Conservation (phyloP, 2,888 invertebrate genomes). For the Apomyelois bistriatella region DNA sequence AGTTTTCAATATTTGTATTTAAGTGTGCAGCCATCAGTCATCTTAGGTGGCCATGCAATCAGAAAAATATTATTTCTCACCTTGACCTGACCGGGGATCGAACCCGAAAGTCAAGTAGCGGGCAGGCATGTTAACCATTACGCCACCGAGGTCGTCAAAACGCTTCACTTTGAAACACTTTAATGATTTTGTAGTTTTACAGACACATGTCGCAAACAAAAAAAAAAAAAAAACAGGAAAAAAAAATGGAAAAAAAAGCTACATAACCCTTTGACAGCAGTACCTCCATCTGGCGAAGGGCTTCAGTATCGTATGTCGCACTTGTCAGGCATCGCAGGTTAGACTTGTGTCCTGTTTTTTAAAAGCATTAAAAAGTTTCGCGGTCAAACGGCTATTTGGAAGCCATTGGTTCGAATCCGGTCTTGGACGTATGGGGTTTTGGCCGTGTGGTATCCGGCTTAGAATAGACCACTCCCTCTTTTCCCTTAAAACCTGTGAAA, state of each 20-base stretch:
- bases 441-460: no score
- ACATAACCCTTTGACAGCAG: conserved; percentile 3
- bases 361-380: neutral
- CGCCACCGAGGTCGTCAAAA: no score
- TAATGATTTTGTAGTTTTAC: neutral
- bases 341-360: conserved; percentile 5
- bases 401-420: conserved; percentile 3
- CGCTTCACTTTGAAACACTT: no score
- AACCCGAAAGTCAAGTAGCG: no score
- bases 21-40: no score
- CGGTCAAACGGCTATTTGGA: neutral
- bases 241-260: neutral
- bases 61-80: no score
- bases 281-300: conserved; percentile 1
- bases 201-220: neutral
- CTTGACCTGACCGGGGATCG: no score
- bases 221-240: neutral
- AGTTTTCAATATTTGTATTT: no score
- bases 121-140: no score
- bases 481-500: no score
- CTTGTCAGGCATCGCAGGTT: neutral
- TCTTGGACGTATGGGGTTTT: neutral
- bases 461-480: no score
- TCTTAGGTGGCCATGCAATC: no score
- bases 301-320: conserved; percentile 6